phyloP scores from a whole-genome alignment of 2,888 invertebrate genomes.

The Diloba caeruleocephala region DNA sequence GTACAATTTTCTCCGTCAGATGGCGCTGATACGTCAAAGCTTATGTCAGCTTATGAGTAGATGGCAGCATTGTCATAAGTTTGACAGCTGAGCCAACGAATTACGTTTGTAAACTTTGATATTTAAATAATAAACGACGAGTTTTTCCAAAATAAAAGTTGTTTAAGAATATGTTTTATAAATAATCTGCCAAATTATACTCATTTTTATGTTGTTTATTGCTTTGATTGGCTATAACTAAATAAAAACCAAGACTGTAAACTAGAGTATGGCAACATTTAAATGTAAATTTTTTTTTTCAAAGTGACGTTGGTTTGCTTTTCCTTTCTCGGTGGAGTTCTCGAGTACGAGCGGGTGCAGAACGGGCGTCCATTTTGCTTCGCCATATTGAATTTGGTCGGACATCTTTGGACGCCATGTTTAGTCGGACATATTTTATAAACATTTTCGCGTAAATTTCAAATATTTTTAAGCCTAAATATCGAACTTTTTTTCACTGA shows the following conservation, averaged over 20 bases:
- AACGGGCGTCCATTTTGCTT: slow-evolving; percentile 88
- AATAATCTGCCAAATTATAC: not conserved
- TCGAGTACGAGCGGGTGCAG: slow-evolving; percentile 64
- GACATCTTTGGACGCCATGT: slow-evolving; percentile 93
- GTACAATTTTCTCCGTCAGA: slow-evolving; percentile 58
- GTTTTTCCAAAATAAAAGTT: not conserved
- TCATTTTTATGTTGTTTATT: not conserved
- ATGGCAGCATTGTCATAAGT: slow-evolving; percentile 56
- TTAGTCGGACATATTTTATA: slow-evolving; percentile 93
- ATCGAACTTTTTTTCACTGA: slow-evolving; percentile 86
- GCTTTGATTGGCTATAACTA: slow-evolving; percentile 10
- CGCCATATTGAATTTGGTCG: slow-evolving; percentile 90
- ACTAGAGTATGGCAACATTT: slow-evolving; percentile 63
- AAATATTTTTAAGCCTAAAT: slow-evolving; percentile 87
- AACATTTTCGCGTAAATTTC: slow-evolving; percentile 91
- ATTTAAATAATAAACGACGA: slow-evolving; percentile 1
- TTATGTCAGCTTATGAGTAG: too few species aligned
- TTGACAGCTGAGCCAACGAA: slow-evolving; percentile 40
- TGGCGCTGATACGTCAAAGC: slow-evolving; percentile 64
- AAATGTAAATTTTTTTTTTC: slow-evolving; percentile 43
- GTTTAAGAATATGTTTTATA: not conserved
- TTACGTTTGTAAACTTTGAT: slow-evolving; percentile 24
- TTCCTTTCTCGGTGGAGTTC: slow-evolving; percentile 67
- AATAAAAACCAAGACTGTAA: not conserved
- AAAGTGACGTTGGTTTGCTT: slow-evolving; percentile 64